Evolutionary conservation across 2,797 vertebrate species (phyloP), one percentile per base, ranked within the genome.

Genomic region (Gymnoscopelus microlampas): DNA sequence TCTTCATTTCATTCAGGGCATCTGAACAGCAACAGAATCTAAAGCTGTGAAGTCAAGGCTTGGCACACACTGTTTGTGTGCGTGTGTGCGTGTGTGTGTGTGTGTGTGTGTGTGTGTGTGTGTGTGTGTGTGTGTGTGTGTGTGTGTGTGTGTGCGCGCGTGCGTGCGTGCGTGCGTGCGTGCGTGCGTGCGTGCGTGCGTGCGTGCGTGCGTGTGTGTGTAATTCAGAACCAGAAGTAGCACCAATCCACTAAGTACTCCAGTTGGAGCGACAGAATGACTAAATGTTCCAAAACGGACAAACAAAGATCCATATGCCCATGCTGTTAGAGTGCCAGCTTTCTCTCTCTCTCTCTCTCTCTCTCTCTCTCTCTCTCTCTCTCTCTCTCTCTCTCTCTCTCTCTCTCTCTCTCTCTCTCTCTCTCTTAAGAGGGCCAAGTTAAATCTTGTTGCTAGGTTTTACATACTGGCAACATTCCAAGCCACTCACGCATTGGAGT

Each of bases 251-350:
- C 84, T 92, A 89, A 91, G 89, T 91, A 89, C 84, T 88, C 91
- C 90, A 88, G 87, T 90, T 88, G 82, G 82, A 89, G 85, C 86
- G 87, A 86, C 84, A 87, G 89, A 88, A 90, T 93, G 90, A 90
- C 89, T 88, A 92, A 91, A 93, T 87, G 91, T 87, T 90, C 89
- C 90, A 91, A 92, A 91, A 89, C 81, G 86, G 78, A 79, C 77
- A 83, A 91, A 92, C 87, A 90, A 89, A 91, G 90, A 90, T 90
- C 89, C 93, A 92, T 93, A 94, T 93, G 93, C 87, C 87, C 82
- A 83, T 60, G 76, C 71, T 89, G 82, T 79, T 76, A 68, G 73
- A 68, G 77, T 90, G 91, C 93, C 91, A 92, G 79, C 78, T 56
- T 70, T 66, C 78, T 72, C 75, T 60, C 58, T 60, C 58, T n/a